Percentiles rank a stretch among this genome's conserved stretches.
phyloP scores from a whole-genome alignment of 2,113 vertebrate species.

The Anseranas semipalmata region DNA sequence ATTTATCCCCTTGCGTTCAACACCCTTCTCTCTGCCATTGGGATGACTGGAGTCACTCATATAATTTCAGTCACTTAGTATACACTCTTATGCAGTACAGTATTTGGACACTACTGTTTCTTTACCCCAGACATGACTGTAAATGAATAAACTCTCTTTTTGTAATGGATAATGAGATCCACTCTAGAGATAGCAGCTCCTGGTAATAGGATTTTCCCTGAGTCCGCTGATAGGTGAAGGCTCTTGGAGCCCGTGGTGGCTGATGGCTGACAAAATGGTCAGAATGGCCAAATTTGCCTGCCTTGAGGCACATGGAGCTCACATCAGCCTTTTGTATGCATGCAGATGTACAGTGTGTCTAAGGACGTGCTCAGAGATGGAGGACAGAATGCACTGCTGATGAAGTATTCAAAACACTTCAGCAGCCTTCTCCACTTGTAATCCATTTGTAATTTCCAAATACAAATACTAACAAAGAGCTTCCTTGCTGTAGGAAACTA shows the following conservation, averaged over 20 bases:
- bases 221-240: not conserved
- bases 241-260: not conserved
- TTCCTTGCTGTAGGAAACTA: not conserved
- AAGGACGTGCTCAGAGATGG: not conserved
- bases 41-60: not conserved
- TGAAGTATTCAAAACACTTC: not conserved
- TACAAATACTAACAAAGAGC: not conserved
- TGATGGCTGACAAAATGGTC: not conserved
- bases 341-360: rapidly evolving
- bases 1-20: slow-evolving; percentile 34
- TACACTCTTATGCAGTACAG: not conserved
- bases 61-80: not conserved
- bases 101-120: not conserved
- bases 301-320: not conserved
- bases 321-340: not conserved
- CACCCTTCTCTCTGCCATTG: slow-evolving; percentile 1
- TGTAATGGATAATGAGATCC: not conserved
- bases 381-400: not conserved
- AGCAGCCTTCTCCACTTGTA: not conserved
- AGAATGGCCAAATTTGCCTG: not conserved
- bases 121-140: not conserved
- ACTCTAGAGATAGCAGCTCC: not conserved
- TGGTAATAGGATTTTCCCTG: not conserved
- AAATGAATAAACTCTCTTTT: not conserved
- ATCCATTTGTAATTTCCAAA: not conserved